Conservation (phyloP, 2,888 invertebrate species). For the Arrhopalites spinosus region DNA sequence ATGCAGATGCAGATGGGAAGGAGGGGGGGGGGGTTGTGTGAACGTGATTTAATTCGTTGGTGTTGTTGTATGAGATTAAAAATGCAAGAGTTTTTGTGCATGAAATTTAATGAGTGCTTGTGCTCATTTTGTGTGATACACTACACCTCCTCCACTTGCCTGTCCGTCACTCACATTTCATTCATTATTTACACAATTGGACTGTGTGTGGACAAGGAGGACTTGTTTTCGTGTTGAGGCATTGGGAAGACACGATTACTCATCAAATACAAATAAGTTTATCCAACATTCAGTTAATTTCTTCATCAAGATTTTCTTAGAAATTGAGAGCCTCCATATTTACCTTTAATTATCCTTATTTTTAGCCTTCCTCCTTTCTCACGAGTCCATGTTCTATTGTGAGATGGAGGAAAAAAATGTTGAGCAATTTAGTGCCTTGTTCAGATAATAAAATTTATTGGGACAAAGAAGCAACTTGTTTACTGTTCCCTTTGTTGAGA, state of each 20-base stretch:
- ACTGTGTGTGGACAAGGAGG: not conserved
- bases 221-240: not conserved
- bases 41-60: not conserved
- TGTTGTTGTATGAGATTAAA: not conserved
- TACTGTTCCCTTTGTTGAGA: too few relatives aligned
- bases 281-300: too few relatives aligned
- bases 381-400: too few relatives aligned
- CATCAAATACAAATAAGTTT: not conserved
- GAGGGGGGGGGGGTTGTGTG: too few relatives aligned
- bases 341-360: too few relatives aligned
- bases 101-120: constrained; percentile 20
- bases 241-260: not conserved
- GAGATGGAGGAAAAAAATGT: not conserved
- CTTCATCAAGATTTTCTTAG: not conserved
- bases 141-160: not conserved
- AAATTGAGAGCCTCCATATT: too few relatives aligned
- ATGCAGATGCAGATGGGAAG: too few relatives aligned
- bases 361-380: too few relatives aligned
- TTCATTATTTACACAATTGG: too few relatives aligned
- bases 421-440: not conserved
- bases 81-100: not conserved
- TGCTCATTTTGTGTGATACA: constrained; percentile 8
- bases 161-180: not conserved
- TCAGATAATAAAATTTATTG: too few relatives aligned
- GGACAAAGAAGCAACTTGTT: too few relatives aligned